A percentile compares a stretch with the other conserved stretches of the same genome.
Conservation (phyloP, 2,888 invertebrate species). For the Parnassius orleans region DNA sequence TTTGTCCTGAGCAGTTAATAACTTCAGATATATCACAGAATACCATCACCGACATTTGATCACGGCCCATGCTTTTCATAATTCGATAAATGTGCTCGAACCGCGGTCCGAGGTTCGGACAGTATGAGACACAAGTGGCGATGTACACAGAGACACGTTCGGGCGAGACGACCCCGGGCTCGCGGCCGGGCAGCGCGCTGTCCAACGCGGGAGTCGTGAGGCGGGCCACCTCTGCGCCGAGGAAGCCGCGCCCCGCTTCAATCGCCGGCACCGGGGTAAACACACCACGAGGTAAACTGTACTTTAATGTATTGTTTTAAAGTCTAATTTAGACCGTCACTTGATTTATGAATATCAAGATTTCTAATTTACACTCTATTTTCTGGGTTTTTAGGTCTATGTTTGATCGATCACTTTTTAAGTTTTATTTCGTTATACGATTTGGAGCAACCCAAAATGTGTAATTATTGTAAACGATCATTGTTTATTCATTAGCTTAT, state of each 20-base stretch:
- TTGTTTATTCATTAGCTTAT: constrained; percentile 4
- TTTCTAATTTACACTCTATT: too few relatives aligned
- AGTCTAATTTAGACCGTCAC: background rate
- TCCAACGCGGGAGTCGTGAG: constrained; percentile 83
- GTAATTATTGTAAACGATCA: background rate
- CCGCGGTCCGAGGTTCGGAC: background rate
- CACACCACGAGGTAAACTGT: constrained; percentile 65
- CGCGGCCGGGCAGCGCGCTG: constrained; percentile 93
- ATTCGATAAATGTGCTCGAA: too few relatives aligned
- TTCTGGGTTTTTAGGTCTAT: background rate
- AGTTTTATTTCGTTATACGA: background rate
- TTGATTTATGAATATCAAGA: constrained; percentile 15
- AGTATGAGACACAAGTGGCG: constrained; percentile 6
- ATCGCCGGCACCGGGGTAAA: constrained; percentile 93
- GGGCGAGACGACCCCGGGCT: constrained; percentile 88
- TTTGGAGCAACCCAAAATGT: too few relatives aligned
- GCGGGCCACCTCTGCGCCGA: constrained; percentile 84
- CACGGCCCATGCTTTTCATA: too few relatives aligned
- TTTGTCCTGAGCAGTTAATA: too few relatives aligned
- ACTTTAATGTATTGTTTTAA: background rate
- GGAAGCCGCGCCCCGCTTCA: constrained; percentile 89
- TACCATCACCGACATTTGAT: too few relatives aligned
- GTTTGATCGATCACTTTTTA: background rate
- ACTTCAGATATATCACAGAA: too few relatives aligned
- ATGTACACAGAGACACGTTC: constrained; percentile 83